Evolutionary conservation across 2,113 vertebrate genomes (phyloP).

Genomic region (Vireo altiloquus): DNA sequence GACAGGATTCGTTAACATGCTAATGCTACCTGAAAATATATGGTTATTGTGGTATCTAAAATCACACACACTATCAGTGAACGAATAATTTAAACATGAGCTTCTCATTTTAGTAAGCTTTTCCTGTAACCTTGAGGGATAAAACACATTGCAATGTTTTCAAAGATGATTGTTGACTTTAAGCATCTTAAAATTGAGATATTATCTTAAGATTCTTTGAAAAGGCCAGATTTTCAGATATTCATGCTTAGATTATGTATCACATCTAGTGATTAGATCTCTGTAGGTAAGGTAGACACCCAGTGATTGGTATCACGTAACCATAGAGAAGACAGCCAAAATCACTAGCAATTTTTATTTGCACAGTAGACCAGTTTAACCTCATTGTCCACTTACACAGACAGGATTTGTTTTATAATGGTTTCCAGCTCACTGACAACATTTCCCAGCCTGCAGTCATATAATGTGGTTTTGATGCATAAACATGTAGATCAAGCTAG

Average conservation of each 20-base stretch:
- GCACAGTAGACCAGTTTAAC: neutral
- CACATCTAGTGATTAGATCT: neutral
- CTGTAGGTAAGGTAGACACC: neutral
- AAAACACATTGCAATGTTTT: neutral
- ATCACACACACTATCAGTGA: neutral
- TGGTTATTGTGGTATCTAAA: neutral
- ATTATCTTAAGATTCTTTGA: neutral
- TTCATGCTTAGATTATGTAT: neutral
- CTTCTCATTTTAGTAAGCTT: neutral
- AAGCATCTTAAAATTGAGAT: neutral
- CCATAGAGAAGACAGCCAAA: neutral
- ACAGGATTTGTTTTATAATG: neutral
- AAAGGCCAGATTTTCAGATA: neutral
- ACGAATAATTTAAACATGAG: neutral
- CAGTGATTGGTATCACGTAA: neutral
- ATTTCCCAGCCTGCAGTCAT: neutral
- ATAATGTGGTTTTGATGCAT: neutral
- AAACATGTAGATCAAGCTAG: neutral
- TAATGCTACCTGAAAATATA: constrained; percentile 39
- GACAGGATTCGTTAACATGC: constrained; percentile 50
- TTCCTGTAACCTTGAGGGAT: neutral
- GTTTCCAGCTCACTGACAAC: neutral
- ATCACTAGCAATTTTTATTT: neutral
- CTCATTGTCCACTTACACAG: neutral
- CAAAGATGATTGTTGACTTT: neutral